Conservation (phyloP, 2,888 invertebrate species). For the Callosobruchus maculatus region DNA sequence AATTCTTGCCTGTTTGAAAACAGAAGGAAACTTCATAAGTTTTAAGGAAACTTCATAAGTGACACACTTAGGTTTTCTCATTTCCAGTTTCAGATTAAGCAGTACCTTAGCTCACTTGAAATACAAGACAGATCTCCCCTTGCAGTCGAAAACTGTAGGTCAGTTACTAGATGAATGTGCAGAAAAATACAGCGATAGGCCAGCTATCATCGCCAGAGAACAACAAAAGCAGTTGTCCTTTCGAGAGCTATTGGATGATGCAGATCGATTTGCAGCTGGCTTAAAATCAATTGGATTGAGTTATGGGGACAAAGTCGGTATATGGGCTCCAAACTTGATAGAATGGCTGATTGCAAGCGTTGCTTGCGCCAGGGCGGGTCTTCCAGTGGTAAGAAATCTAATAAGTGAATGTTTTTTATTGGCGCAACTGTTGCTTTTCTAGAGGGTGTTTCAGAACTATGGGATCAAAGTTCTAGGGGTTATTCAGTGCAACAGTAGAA, state of each 20-base stretch:
- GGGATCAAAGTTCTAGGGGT: too few relatives aligned
- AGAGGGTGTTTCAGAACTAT: too few relatives aligned
- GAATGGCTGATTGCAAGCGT: conserved; percentile 74
- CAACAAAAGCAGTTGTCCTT: conserved; percentile 56
- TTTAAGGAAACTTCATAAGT: too few relatives aligned
- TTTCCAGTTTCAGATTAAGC: neutral
- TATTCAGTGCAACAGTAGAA: too few relatives aligned
- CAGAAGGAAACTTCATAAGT: too few relatives aligned
- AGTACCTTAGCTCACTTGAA: neutral
- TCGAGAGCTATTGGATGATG: conserved; percentile 51
- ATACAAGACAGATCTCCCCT: conserved; percentile 35
- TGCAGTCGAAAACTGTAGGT: conserved; percentile 57
- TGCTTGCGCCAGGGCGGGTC: conserved; percentile 69
- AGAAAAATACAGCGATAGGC: conserved; percentile 53
- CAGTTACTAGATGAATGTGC: conserved; percentile 55
- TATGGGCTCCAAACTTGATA: conserved; percentile 75
- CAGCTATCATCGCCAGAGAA: conserved; percentile 56
- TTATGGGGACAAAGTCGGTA: conserved; percentile 70
- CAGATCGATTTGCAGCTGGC: conserved; percentile 69
- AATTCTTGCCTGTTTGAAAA: too few relatives aligned
- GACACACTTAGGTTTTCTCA: too few relatives aligned
- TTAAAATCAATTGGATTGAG: conserved; percentile 62
- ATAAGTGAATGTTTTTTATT: neutral
- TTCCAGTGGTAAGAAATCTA: conserved; percentile 59
- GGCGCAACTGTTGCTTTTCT: too few relatives aligned